phyloP scores from a whole-genome alignment of 2,888 invertebrate species.

The Euproctis similis region DNA sequence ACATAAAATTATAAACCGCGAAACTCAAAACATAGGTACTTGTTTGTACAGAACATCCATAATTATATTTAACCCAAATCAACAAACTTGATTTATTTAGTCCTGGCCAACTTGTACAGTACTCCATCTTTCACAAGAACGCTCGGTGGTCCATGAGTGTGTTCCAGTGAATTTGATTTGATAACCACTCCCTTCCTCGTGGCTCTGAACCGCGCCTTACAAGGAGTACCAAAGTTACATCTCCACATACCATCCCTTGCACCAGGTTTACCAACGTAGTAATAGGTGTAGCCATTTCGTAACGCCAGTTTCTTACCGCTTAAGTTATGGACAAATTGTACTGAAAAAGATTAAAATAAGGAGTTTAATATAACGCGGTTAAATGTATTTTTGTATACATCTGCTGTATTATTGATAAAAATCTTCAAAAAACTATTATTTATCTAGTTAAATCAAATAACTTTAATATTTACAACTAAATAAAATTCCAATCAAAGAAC shows the following conservation, averaged over 20 bases:
- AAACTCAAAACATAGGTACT: too few relatives aligned
- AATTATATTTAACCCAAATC: neutral
- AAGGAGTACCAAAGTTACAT: slow-evolving; percentile 6
- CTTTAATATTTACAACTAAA: too few relatives aligned
- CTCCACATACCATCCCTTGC: slow-evolving; percentile 2
- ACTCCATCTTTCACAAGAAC: slow-evolving; percentile 10
- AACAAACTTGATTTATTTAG: neutral
- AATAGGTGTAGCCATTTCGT: slow-evolving; percentile 5
- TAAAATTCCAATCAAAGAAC: too few relatives aligned
- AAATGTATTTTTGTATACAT: too few relatives aligned
- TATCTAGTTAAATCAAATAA: too few relatives aligned
- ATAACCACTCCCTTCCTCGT: neutral
- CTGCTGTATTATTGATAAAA: too few relatives aligned
- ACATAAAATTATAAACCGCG: too few relatives aligned
- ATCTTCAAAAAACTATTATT: too few relatives aligned
- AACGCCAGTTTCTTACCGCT: slow-evolving; percentile 3
- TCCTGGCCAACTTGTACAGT: slow-evolving; percentile 31
- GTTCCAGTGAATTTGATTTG: neutral
- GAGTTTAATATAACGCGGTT: too few relatives aligned
- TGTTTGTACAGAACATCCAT: too few relatives aligned
- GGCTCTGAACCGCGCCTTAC: slow-evolving; percentile 8
- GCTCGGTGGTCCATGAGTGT: slow-evolving; percentile 4
- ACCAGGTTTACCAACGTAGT: neutral
- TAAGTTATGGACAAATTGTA: neutral
- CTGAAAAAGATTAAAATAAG: neutral